Conservation (phyloP, 2,888 invertebrate genomes). For the Yponomeuta plumbellus region DNA sequence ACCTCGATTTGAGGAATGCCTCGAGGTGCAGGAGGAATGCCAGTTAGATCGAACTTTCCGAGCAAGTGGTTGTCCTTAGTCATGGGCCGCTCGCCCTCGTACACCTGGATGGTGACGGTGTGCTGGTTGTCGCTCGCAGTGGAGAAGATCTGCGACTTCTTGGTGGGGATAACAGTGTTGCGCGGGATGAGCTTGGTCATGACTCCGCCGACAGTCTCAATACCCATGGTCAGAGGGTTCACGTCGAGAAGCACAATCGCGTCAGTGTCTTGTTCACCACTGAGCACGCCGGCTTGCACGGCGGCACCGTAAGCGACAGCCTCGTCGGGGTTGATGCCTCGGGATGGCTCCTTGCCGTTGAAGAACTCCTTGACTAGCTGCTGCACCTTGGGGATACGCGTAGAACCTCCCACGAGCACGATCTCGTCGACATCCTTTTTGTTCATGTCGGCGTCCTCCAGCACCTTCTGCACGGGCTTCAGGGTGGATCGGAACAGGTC, state of each 20-base stretch:
- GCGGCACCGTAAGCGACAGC: conserved; percentile 99
- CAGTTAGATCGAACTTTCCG: conserved; percentile 98
- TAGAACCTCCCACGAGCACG: conserved; percentile 98
- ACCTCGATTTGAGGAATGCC: conserved; percentile 97
- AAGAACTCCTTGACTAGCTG: conserved; percentile 96
- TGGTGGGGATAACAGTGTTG: conserved; percentile 99
- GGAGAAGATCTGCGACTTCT: conserved; percentile 99
- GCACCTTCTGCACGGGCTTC: conserved; percentile 95
- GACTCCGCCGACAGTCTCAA: conserved; percentile 99
- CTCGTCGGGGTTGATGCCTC: conserved; percentile 99
- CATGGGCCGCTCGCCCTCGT: conserved; percentile 99
- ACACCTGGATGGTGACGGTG: conserved; percentile 98
- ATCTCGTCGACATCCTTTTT: conserved; percentile 99
- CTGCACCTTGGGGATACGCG: conserved; percentile 98
- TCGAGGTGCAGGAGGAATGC: conserved; percentile 95
- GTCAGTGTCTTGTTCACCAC: conserved; percentile 97
- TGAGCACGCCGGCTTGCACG: conserved; percentile 98
- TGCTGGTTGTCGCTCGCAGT: conserved; percentile 99
- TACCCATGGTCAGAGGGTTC: conserved; percentile 98
- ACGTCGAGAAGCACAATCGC: conserved; percentile 98
- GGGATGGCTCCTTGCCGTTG: conserved; percentile 97
- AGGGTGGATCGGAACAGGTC: conserved; percentile 92
- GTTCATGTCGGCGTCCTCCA: conserved; percentile 99
- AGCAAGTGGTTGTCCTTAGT: conserved; percentile 99
- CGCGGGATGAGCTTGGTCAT: conserved; percentile 99